A percentile compares a stretch with the other conserved stretches of the same genome.
Conservation (phyloP, 2,113 vertebrate genomes). For the Origma solitaria region DNA sequence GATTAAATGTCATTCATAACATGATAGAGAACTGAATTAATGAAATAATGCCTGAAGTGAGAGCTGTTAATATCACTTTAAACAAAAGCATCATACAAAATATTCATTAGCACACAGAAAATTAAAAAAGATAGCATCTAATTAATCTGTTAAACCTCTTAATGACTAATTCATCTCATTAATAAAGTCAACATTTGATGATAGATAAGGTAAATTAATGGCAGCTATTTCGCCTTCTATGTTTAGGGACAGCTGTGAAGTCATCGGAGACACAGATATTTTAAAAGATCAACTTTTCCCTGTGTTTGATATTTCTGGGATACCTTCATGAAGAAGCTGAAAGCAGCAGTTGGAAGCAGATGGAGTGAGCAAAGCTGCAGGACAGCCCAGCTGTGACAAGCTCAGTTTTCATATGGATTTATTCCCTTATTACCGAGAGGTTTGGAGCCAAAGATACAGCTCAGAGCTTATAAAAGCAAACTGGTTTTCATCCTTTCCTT, state of each 20-base stretch:
- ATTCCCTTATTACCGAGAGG: background rate
- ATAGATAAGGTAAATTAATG: background rate
- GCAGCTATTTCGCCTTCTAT: background rate
- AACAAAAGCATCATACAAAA: background rate
- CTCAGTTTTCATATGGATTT: background rate
- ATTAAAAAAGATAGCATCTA: background rate
- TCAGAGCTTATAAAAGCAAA: background rate
- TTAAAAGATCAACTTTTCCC: background rate
- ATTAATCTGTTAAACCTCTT: background rate
- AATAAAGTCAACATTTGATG: background rate
- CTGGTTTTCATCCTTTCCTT: background rate
- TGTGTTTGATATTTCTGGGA: background rate
- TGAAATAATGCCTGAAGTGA: background rate
- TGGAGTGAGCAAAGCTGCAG: background rate
- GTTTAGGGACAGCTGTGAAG: background rate
- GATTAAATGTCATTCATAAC: background rate
- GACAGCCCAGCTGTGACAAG: background rate
- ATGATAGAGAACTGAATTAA: background rate
- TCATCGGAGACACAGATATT: background rate
- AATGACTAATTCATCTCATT: background rate
- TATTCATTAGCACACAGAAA: background rate
- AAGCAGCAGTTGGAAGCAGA: background rate
- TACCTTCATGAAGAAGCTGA: background rate
- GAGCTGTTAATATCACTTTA: background rate
- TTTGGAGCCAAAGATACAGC: background rate